Evolutionary conservation across 2,797 vertebrate genomes (phyloP).

Genomic region (Chrysocyon brachyurus): DNA sequence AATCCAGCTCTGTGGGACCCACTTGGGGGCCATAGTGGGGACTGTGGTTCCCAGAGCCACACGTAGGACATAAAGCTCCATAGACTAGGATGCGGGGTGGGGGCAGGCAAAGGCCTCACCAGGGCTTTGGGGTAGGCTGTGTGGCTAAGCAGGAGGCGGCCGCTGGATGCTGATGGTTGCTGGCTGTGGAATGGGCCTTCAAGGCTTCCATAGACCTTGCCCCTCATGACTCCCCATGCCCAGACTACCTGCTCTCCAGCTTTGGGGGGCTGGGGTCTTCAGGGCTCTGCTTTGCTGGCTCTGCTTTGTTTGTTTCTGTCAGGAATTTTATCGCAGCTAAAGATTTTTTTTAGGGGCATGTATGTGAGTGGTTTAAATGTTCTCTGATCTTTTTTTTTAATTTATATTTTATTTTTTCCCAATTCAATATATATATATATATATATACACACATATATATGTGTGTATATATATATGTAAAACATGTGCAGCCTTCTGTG

Average conservation of each 20-base stretch:
- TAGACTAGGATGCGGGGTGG: too few relatives aligned
- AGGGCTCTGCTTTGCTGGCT: background rate
- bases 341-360: background rate
- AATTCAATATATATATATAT: background rate
- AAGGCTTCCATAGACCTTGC: accelerated
- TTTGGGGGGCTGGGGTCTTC: too few relatives aligned
- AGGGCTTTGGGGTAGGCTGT: background rate
- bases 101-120: background rate
- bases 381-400: conserved; percentile 12
- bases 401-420: background rate
- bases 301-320: background rate
- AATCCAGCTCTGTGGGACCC: background rate
- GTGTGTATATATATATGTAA: background rate
- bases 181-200: background rate
- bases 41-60: background rate
- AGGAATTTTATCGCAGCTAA: background rate
- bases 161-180: accelerated
- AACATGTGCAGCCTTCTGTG: background rate
- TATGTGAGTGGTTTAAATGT: background rate
- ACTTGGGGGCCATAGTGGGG: background rate
- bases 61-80: background rate
- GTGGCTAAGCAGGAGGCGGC: accelerated
- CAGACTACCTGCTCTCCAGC: accelerated
- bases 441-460: too few relatives aligned
- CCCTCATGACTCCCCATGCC: too few relatives aligned